A percentile compares a stretch with the other conserved stretches of the same genome.
Evolutionary conservation across 2,888 invertebrate species (phyloP).

Genomic region (Entomobrya proxima): DNA sequence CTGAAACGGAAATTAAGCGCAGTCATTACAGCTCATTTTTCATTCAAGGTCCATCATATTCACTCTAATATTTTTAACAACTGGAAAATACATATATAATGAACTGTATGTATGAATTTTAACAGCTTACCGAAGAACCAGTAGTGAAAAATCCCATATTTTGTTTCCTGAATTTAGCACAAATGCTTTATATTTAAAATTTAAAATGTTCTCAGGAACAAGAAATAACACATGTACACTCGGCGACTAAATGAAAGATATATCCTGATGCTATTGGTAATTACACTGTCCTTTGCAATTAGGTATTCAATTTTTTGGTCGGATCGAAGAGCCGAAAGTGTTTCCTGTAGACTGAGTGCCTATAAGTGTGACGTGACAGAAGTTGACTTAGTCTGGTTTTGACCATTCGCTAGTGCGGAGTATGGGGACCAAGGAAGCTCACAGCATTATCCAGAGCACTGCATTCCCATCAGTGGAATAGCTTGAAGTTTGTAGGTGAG

Average conservation of each 20-base stretch:
- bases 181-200: background rate
- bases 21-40: background rate
- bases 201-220: background rate
- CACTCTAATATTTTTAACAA: background rate
- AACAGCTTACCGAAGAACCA: constrained; percentile 69
- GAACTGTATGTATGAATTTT: background rate
- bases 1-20: constrained; percentile 64
- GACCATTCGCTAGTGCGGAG: constrained; percentile 53
- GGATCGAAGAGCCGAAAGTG: constrained; percentile 53
- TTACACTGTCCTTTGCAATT: constrained; percentile 24
- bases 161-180: background rate
- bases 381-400: constrained; percentile 61
- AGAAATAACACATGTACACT: constrained; percentile 24
- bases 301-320: constrained; percentile 34
- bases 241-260: background rate
- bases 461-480: background rate
- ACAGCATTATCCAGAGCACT: background rate
- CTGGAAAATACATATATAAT: background rate
- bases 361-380: constrained; percentile 47
- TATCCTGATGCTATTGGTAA: constrained; percentile 3
- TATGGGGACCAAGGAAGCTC: constrained; percentile 6
- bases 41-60: background rate
- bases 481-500: background rate
- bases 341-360: background rate
- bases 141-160: constrained; percentile 67